Evolutionary conservation across 2,888 invertebrate genomes (phyloP).

Genomic region (Hemaris fuciformis): DNA sequence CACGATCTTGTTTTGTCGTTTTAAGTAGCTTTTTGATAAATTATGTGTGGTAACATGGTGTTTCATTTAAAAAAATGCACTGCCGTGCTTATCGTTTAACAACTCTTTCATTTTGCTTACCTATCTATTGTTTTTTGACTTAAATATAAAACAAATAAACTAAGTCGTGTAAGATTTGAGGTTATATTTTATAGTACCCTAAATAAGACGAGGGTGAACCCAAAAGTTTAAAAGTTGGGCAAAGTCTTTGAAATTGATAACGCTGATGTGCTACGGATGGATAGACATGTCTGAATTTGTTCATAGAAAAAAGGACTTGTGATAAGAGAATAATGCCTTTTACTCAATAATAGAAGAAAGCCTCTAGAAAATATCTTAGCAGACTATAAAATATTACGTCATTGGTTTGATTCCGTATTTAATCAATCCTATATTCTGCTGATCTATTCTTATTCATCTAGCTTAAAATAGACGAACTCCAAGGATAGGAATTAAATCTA

Average conservation of each 20-base stretch:
- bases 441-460: too few relatives aligned
- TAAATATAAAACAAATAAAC: background rate
- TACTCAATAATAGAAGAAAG: background rate
- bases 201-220: background rate
- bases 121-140: background rate
- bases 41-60: background rate
- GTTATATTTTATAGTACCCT: background rate
- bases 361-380: too few relatives aligned
- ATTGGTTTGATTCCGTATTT: too few relatives aligned
- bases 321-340: background rate
- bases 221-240: background rate
- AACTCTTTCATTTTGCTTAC: too few relatives aligned
- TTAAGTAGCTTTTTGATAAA: slow-evolving; percentile 8
- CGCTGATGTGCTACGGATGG: background rate
- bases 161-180: background rate
- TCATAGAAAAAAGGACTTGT: background rate
- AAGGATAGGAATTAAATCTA: too few relatives aligned
- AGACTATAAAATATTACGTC: too few relatives aligned
- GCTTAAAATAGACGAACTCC: too few relatives aligned
- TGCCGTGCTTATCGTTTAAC: too few relatives aligned
- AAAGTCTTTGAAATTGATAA: slow-evolving; percentile 4
- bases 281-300: background rate
- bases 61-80: background rate
- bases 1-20: background rate
- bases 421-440: too few relatives aligned